Percentiles rank a stretch among this genome's conserved stretches.
phyloP scores from a whole-genome alignment of 2,113 vertebrate species.

The Leiothrix lutea region DNA sequence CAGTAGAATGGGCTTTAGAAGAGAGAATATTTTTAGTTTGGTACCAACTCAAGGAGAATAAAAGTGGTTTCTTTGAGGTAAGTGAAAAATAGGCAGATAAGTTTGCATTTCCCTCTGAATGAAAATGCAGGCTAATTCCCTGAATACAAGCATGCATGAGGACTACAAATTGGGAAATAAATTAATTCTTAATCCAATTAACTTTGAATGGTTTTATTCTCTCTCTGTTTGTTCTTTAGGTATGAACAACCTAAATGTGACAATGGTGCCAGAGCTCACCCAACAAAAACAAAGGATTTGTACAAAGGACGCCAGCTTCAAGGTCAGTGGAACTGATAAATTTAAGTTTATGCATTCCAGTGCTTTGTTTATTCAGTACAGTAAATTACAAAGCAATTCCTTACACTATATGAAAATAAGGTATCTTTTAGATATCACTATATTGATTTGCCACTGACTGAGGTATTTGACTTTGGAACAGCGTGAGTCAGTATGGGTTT shows the following conservation, averaged over 20 bases:
- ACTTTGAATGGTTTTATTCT: not conserved
- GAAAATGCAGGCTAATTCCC: not conserved
- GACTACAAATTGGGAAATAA: not conserved
- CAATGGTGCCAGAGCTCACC: conserved; percentile 87
- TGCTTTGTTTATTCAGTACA: not conserved
- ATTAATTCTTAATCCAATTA: not conserved
- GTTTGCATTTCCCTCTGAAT: not conserved
- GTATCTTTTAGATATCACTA: not conserved
- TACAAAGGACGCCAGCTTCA: conserved; percentile 90
- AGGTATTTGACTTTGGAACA: not conserved
- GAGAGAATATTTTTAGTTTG: not conserved
- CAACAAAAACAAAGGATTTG: conserved; percentile 86
- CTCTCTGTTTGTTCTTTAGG: conserved; percentile 56
- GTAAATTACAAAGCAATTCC: not conserved
- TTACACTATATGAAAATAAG: not conserved
- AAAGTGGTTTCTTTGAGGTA: not conserved
- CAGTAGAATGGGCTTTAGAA: not conserved
- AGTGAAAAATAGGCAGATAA: not conserved
- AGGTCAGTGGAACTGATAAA: conserved; percentile 75
- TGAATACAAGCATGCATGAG: not conserved
- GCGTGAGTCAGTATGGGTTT: not conserved
- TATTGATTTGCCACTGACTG: not conserved
- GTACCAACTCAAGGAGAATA: not conserved
- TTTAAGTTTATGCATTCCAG: not conserved
- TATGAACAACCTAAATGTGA: conserved; percentile 97